Evolutionary conservation across 1,140 invertebrate species (phyloP).

Genomic region (Meloidogyne exigua): DNA sequence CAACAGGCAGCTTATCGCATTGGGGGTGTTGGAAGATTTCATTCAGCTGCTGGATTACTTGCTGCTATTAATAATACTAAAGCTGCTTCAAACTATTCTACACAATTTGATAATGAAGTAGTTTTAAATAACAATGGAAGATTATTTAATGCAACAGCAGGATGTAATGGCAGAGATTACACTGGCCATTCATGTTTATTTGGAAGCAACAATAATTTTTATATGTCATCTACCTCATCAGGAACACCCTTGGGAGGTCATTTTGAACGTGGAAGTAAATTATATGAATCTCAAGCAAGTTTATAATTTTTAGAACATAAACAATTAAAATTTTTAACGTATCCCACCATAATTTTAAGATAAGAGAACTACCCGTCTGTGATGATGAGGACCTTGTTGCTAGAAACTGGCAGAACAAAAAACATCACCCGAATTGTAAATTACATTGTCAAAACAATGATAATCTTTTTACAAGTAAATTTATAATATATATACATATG

Average conservation of each 20-base stretch:
- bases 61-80: neutral
- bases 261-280: conserved; percentile 42
- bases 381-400: conserved; percentile 55
- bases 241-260: conserved; percentile 12
- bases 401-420: neutral
- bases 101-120: conserved; percentile 13
- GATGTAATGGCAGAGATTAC: conserved; percentile 1
- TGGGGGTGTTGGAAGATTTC: conserved; percentile 1
- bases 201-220: conserved; percentile 3
- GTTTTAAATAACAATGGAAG: conserved; percentile 21
- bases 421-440: neutral
- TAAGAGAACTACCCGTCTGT: conserved; percentile 60
- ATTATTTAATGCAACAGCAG: conserved; percentile 37
- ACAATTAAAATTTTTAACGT: neutral
- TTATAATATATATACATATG: too few relatives aligned
- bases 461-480: neutral
- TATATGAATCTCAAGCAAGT: conserved; percentile 55
- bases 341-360: conserved; percentile 34
- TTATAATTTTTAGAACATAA: neutral
- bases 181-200: neutral
- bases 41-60: conserved; percentile 1
- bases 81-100: conserved; percentile 6
- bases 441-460: neutral
- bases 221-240: conserved; percentile 22
- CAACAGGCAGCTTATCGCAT: neutral